phyloP scores from a whole-genome alignment of 1,140 invertebrate genomes.

The Luehdorfia chinensis region DNA sequence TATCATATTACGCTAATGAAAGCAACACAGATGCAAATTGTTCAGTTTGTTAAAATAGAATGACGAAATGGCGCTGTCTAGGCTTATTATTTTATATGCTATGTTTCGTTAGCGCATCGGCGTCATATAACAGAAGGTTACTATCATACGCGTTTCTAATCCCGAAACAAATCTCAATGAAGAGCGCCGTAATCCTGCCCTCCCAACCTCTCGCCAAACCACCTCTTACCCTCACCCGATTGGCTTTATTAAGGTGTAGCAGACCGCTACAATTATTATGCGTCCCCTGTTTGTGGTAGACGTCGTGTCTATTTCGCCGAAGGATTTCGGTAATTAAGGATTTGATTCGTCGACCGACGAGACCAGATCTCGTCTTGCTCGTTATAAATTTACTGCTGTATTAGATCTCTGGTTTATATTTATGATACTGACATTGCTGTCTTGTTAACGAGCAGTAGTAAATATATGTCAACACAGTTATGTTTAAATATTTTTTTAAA shows the following conservation, averaged over 20 bases:
- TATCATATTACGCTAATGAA: slow-evolving; percentile 51
- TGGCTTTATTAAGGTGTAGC: slow-evolving; percentile 76
- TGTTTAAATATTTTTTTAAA: no score
- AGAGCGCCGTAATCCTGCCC: slow-evolving; percentile 56
- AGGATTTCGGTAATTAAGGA: slow-evolving; percentile 70
- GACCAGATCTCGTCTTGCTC: slow-evolving; percentile 22
- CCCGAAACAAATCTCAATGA: slow-evolving; percentile 76
- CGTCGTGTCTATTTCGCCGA: slow-evolving; percentile 62
- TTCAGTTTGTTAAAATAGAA: slow-evolving; percentile 17
- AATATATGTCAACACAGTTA: no score
- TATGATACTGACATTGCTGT: no score
- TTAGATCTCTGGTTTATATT: not conserved
- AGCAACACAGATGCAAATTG: slow-evolving; percentile 33
- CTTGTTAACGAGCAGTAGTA: not conserved
- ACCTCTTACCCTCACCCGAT: slow-evolving; percentile 50
- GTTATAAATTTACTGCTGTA: not conserved
- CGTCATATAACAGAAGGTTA: slow-evolving; percentile 29
- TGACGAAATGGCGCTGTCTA: slow-evolving; percentile 9
- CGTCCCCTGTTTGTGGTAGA: slow-evolving; percentile 71
- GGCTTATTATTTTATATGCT: slow-evolving; percentile 3
- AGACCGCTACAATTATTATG: slow-evolving; percentile 76
- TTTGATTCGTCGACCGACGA: slow-evolving; percentile 58
- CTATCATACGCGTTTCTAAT: slow-evolving; percentile 64
- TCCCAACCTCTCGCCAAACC: slow-evolving; percentile 28
- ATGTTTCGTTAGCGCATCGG: slow-evolving; percentile 11